Evolutionary conservation across 2,888 invertebrate genomes (phyloP).

Genomic region (Zeuzera pyrina): DNA sequence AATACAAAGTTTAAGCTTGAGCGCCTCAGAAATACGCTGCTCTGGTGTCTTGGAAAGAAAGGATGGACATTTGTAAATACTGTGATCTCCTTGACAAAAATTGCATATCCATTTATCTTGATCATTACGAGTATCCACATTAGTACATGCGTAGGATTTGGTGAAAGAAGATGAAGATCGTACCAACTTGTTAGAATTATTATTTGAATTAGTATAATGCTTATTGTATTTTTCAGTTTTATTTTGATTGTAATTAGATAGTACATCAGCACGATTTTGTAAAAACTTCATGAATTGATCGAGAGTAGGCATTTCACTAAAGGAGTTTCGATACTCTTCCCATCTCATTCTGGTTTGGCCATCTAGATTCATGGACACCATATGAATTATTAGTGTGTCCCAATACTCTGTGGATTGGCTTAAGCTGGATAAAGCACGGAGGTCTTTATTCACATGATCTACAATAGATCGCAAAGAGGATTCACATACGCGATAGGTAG

Average conservation of each 20-base stretch:
- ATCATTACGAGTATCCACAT: too few relatives aligned
- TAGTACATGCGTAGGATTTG: too few relatives aligned
- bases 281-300: constrained; percentile 7
- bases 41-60: too few relatives aligned
- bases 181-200: too few relatives aligned
- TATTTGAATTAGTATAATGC: too few relatives aligned
- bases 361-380: constrained; percentile 14
- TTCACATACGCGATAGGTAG: constrained; percentile 11
- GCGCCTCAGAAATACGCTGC: too few relatives aligned
- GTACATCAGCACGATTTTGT: constrained; percentile 6
- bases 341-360: constrained; percentile 9
- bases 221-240: constrained; percentile 2
- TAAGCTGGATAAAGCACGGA: constrained; percentile 16
- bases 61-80: too few relatives aligned
- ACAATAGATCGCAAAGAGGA: constrained; percentile 14
- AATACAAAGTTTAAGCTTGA: too few relatives aligned
- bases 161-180: too few relatives aligned
- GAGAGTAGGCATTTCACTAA: constrained; percentile 3
- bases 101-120: too few relatives aligned
- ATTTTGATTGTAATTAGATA: constrained; percentile 3
- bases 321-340: constrained; percentile 8
- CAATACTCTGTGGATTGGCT: constrained; percentile 15
- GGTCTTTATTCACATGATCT: constrained; percentile 16
- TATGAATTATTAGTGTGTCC: constrained; percentile 11
- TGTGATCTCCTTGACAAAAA: too few relatives aligned